phyloP scores from a whole-genome alignment of 2,888 invertebrate genomes.

The Temnothorax unifasciatus region DNA sequence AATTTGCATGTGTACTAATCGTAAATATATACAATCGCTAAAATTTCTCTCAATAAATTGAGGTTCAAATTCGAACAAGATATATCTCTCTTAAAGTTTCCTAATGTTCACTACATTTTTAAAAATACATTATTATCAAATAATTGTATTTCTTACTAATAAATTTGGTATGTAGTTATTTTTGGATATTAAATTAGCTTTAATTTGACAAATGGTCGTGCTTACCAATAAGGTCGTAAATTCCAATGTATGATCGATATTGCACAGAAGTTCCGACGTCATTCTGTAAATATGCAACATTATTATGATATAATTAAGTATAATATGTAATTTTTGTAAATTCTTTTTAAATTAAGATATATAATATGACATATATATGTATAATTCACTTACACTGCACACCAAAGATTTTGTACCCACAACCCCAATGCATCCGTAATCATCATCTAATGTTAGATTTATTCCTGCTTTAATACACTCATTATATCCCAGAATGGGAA shows the following conservation, averaged over 20 bases:
- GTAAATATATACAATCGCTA: background rate
- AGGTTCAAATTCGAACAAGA: background rate
- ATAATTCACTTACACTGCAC: slow-evolving; percentile 86
- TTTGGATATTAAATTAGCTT: background rate
- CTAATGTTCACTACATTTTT: background rate
- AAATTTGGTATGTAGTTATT: background rate
- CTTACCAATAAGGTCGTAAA: slow-evolving; percentile 88
- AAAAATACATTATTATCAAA: background rate
- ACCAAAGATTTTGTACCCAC: slow-evolving; percentile 86
- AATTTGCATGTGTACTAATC: background rate
- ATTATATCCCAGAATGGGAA: slow-evolving; percentile 86
- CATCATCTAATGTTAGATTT: slow-evolving; percentile 84
- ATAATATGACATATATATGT: background rate
- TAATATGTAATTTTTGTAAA: background rate
- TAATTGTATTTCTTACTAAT: background rate
- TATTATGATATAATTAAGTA: background rate
- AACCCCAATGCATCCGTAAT: slow-evolving; percentile 88
- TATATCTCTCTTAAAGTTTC: background rate
- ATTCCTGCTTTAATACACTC: slow-evolving; percentile 86
- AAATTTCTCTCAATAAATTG: background rate
- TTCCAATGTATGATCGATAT: slow-evolving; percentile 86
- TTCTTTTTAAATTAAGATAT: background rate
- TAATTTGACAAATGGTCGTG: background rate
- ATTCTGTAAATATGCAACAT: slow-evolving; percentile 83
- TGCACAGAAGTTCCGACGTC: slow-evolving; percentile 88